Conservation (phyloP, 2,797 vertebrate species). For the Philypnodon macrostomus region DNA sequence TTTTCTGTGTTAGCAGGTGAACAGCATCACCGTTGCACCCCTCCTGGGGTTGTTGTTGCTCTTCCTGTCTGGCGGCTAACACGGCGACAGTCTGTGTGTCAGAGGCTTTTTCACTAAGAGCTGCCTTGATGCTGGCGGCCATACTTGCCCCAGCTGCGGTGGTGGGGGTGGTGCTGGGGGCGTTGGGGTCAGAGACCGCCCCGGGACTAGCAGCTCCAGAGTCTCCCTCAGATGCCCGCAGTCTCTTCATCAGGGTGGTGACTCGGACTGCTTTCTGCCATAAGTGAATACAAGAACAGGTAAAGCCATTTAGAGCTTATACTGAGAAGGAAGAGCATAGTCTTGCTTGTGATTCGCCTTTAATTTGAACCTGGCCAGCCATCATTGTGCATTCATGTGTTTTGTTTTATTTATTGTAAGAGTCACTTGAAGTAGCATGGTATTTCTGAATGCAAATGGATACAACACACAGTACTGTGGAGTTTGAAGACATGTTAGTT, state of each 20-base stretch:
- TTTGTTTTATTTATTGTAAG: too few species aligned
- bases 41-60: constrained; percentile 56
- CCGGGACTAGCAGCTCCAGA: constrained; percentile 55
- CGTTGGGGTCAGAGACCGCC: constrained; percentile 51
- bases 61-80: constrained; percentile 54
- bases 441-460: too few species aligned
- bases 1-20: constrained; percentile 70
- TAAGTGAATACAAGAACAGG: constrained; percentile 5
- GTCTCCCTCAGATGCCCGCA: constrained; percentile 86
- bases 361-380: too few species aligned
- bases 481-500: too few species aligned
- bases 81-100: constrained; percentile 62
- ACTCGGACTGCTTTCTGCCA: constrained; percentile 94
- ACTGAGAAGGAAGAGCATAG: too few species aligned
- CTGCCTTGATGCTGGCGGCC: constrained; percentile 62
- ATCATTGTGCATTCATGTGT: too few species aligned
- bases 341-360: too few species aligned
- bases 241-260: constrained; percentile 96
- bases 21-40: constrained; percentile 79
- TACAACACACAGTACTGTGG: too few species aligned
- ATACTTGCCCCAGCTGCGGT: constrained; percentile 59
- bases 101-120: constrained; percentile 60
- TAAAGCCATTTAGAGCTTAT: not conserved
- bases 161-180: constrained; percentile 58
- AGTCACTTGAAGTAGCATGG: too few species aligned